These are phyloP conservation scores for Anastatus disparis DNA, from an alignment of 1,140 invertebrate genomes.

Conservation along the genomic window DNA sequence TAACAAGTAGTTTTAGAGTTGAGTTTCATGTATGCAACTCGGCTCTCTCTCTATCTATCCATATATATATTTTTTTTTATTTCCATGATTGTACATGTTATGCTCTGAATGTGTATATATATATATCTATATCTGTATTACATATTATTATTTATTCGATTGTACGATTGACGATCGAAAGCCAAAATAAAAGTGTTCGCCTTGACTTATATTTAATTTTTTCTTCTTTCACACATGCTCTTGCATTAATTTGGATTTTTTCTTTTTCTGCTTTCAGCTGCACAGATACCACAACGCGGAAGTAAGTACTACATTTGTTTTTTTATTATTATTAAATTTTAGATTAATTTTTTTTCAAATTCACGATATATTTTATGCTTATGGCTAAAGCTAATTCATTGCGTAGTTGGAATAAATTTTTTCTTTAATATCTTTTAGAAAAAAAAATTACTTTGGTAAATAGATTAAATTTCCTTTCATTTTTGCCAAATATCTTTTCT, in stretches of 20 bases:
- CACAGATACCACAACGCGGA: slow-evolving; percentile 88
- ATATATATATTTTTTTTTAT: not conserved
- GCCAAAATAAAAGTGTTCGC: slow-evolving; percentile 1
- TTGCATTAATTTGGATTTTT: slow-evolving; percentile 52
- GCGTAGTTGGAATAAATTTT: too few relatives aligned
- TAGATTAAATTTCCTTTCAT: too few relatives aligned
- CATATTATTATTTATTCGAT: slow-evolving; percentile 46
- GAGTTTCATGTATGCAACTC: slow-evolving; percentile 64
- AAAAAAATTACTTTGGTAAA: too few relatives aligned
- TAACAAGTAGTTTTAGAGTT: slow-evolving; percentile 45
- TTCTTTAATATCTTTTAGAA: too few relatives aligned
- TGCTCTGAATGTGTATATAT: slow-evolving; percentile 61
- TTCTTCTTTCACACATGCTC: not conserved
- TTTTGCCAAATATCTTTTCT: too few relatives aligned
- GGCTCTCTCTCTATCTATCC: slow-evolving; percentile 48
- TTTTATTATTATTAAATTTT: too few relatives aligned
- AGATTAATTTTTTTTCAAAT: too few relatives aligned
- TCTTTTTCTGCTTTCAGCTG: slow-evolving; percentile 80
- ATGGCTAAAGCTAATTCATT: too few relatives aligned
- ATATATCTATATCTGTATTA: too few relatives aligned
- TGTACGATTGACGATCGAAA: slow-evolving; percentile 20
- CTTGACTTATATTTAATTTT: slow-evolving; percentile 19
- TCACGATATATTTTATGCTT: too few relatives aligned
- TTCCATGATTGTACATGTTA: slow-evolving; percentile 65
- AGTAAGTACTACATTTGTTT: slow-evolving; percentile 73